Conservation (phyloP, 2,113 vertebrate genomes). For the Thunnus maccoyii region DNA sequence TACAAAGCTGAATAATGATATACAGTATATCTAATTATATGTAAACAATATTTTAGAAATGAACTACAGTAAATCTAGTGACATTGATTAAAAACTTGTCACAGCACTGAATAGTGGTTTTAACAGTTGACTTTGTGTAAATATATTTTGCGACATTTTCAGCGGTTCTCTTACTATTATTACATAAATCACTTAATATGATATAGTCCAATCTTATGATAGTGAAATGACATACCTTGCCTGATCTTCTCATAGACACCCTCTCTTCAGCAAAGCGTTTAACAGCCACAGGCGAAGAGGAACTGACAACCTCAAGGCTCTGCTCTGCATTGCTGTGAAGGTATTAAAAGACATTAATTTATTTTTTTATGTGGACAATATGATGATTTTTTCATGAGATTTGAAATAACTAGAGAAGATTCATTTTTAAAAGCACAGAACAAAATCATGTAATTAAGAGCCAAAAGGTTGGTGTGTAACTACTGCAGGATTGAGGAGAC, state of each 20-base stretch:
- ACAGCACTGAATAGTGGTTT: too few species aligned
- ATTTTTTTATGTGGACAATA: neutral
- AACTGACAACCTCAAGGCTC: slow-evolving; percentile 74
- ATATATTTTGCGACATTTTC: neutral
- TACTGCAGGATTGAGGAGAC: neutral
- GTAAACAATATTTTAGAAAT: too few species aligned
- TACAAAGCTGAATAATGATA: too few species aligned
- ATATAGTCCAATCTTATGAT: neutral
- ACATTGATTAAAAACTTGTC: too few species aligned
- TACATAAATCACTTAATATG: neutral
- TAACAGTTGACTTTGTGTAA: neutral
- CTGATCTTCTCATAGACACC: slow-evolving; percentile 79
- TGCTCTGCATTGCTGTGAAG: slow-evolving; percentile 72
- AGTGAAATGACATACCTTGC: slow-evolving; percentile 79
- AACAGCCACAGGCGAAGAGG: slow-evolving; percentile 74
- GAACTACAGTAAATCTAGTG: too few species aligned
- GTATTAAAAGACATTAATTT: neutral
- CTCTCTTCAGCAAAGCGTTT: slow-evolving; percentile 82
- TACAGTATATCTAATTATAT: too few species aligned
- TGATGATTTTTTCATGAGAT: too few species aligned
- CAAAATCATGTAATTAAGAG: neutral
- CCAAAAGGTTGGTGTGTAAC: too few species aligned
- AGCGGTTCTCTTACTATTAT: neutral
- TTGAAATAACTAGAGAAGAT: neutral
- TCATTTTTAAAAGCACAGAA: neutral